Base-by-base conservation (phyloP, 2,888 invertebrate species). In the Salticus scenicus region DNA sequence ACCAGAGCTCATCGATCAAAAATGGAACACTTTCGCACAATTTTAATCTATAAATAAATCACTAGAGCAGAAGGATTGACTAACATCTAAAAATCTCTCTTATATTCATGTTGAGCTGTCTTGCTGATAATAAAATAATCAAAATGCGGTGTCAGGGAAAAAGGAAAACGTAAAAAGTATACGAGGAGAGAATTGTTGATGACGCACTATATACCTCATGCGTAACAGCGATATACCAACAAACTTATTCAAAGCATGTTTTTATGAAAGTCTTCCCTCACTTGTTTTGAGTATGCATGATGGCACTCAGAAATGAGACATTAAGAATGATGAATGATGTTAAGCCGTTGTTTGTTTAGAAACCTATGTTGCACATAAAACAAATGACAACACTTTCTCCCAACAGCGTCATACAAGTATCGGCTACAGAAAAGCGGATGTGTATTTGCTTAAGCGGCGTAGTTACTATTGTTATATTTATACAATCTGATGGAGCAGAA, bases 291-390 rank as follows among this genome's bases (percentile, higher is more conserved):
- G 42, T 70, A 70, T 70, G 70, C 70, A 70, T 70, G 70, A 28
- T 24, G 41, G 41, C 24, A 12, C n/a, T 2, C 17, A 14, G 1
- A 37, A 70, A 42, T 70, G 33, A 70, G 70, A 70, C 42, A 70
- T 70, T 70, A 70, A 14, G 20, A n/a, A 1, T 42, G 70, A 67
- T 37, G n/a, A 67, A 67, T 67, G 67, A 33, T 67, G 67, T 37
- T n/a, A 8, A 28, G 20, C 20, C 66, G 12, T 24, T 57, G 57
- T 57, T 57, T 57, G 57, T 57, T 57, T 57, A 24, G 20, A n/a
- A 47, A 57, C 57, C 24, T 4, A 12, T 57, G 57, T 57, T 24
- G 57, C 57, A 57, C 57, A 8, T 57, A n/a, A 24, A 24, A 57
- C 20, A 57, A 57, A 47, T n/a, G 47, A 47, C 47, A 12, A 47